Evolutionary conservation across 2,888 invertebrate species (phyloP).

Genomic region (Nasonia oneida): DNA sequence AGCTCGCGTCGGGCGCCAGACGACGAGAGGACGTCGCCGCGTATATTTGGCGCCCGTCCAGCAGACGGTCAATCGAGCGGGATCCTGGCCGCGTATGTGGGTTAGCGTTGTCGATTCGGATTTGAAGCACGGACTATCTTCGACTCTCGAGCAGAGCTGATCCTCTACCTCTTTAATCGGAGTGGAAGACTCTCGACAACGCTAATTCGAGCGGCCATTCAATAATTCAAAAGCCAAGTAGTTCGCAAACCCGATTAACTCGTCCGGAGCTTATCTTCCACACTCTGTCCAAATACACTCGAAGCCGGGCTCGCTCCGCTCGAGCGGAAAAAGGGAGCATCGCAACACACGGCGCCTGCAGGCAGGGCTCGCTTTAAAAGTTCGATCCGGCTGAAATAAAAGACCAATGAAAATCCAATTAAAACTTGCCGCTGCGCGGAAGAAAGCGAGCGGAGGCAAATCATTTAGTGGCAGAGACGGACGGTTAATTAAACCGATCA

Average conservation of each 20-base stretch:
- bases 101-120: neutral
- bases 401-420: conserved; percentile 56
- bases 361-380: neutral
- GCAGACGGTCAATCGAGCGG: conserved; percentile 37
- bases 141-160: no score
- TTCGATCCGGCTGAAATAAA: conserved; percentile 34
- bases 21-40: conserved; percentile 7
- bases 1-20: conserved; percentile 18
- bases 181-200: neutral
- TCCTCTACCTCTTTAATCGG: no score
- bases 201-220: neutral
- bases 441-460: neutral
- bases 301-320: neutral
- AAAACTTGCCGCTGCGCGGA: conserved; percentile 23
- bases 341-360: neutral
- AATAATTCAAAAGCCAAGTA: conserved; percentile 1
- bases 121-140: neutral
- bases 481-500: conserved; percentile 27
- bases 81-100: neutral
- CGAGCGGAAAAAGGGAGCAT: conserved; percentile 10
- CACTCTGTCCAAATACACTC: conserved; percentile 3
- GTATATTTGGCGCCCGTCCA: conserved; percentile 34
- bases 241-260: conserved; percentile 9
- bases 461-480: conserved; percentile 28
- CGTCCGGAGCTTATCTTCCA: neutral